A percentile compares a stretch with the other conserved stretches of the same genome.
Conservation (phyloP, 2,797 vertebrate genomes). For the Anguilla anguilla region DNA sequence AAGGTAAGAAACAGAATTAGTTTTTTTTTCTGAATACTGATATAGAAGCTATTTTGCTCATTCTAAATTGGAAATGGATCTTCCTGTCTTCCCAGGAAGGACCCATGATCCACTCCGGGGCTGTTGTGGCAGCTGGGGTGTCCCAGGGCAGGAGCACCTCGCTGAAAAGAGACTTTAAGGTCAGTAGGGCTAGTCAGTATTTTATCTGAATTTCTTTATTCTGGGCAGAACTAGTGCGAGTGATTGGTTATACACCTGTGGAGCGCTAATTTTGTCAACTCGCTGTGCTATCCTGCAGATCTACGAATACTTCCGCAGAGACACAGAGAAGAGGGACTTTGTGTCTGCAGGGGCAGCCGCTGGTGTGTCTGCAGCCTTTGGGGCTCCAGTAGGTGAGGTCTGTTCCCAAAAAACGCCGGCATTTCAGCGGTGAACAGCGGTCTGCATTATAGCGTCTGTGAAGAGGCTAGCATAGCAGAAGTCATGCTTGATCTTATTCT, state of each 20-base stretch:
- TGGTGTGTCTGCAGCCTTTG: constrained; percentile 93
- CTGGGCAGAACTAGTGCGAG: not conserved
- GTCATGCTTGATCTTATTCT: not conserved
- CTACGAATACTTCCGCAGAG: constrained; percentile 96
- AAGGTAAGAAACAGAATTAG: constrained; percentile 79
- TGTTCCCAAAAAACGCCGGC: not conserved
- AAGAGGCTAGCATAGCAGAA: too few species aligned
- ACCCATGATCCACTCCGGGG: constrained; percentile 97
- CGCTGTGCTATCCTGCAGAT: constrained; percentile 72
- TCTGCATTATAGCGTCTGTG: too few species aligned
- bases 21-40: not conserved
- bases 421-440: not conserved
- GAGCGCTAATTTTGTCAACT: not conserved
- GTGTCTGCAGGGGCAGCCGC: constrained; percentile 96
- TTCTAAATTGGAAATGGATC: not conserved
- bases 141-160: constrained; percentile 97
- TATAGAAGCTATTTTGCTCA: not conserved
- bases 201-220: not conserved
- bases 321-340: constrained; percentile 97
- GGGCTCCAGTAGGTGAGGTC: constrained; percentile 91
- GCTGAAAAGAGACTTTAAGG: constrained; percentile 94
- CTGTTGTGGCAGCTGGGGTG: constrained; percentile 91
- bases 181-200: constrained; percentile 48
- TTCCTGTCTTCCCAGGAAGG: constrained; percentile 80
- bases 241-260: not conserved